phyloP scores from a whole-genome alignment of 1,140 invertebrate genomes.

The Phocides pigmalion region DNA sequence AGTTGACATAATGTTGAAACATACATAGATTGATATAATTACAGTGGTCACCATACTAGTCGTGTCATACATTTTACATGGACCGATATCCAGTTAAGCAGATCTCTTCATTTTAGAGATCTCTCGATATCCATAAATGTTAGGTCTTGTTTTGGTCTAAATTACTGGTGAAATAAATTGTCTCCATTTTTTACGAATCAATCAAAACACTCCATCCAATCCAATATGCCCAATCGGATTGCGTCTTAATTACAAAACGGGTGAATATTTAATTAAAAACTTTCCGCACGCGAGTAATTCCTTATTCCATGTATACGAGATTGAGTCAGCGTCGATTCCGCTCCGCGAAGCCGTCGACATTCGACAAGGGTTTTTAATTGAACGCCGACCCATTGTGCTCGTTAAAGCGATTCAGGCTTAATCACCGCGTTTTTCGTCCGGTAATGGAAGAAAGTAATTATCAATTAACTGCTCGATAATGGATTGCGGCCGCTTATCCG shows the following conservation, averaged over 20 bases:
- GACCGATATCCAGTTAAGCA: no score
- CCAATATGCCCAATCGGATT: slow-evolving; percentile 72
- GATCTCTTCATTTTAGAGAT: no score
- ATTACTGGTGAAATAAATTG: slow-evolving; percentile 23
- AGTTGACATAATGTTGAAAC: no score
- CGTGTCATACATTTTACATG: no score
- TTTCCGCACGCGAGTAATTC: slow-evolving; percentile 80
- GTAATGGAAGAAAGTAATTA: slow-evolving; percentile 82
- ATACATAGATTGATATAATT: no score
- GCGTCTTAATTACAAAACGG: slow-evolving; percentile 81
- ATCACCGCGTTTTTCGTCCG: slow-evolving; percentile 79
- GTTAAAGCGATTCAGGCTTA: slow-evolving; percentile 81
- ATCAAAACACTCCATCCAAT: slow-evolving; percentile 58
- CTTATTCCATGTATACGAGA: slow-evolving; percentile 82
- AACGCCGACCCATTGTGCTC: slow-evolving; percentile 77
- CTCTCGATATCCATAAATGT: no score
- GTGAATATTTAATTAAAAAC: slow-evolving; percentile 83
- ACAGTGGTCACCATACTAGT: no score
- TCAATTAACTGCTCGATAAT: slow-evolving; percentile 81
- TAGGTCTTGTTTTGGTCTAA: no score
- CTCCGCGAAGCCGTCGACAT: slow-evolving; percentile 72
- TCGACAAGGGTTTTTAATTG: slow-evolving; percentile 82
- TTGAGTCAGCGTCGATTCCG: slow-evolving; percentile 76
- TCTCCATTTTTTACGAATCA: slow-evolving; percentile 67
- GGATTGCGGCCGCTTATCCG: slow-evolving; percentile 76